Base-by-base conservation (phyloP, 2,888 invertebrate species). In the Tubulanus polymorphus region DNA sequence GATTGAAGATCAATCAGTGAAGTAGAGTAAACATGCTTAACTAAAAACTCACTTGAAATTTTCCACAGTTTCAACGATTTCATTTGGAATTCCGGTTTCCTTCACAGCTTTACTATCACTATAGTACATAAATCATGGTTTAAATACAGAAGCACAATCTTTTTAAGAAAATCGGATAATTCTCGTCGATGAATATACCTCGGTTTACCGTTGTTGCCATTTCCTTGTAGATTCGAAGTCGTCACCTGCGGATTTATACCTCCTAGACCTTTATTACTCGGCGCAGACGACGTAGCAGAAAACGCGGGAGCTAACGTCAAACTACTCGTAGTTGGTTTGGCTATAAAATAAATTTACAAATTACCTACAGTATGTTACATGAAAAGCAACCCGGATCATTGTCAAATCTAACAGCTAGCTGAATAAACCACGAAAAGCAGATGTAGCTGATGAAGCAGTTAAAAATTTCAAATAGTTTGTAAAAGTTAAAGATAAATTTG, bases 41-140 rank as follows among this genome's bases (percentile, higher is more conserved):
- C 27, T 35, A 10, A 27, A 50, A 51, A 76, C 79, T 79, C 79
- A 84, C 81, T 91, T 91, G 71, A 93, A 88, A 1, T 84, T 81
- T 56, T 91, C 90, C 27, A 93, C 88, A 0, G 88, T 86, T 63
- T 87, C 86, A 26, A 84, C 81, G 51, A 93, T 85, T 79, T 90
- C 89, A 67, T 88, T 88, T 0, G 91, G 91, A 55, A 93, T 79
- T 47, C 84, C 74, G 64, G 84, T 84, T 69, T 87, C 86, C 75
- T 85, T 87, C 0, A 84, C 82, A 28, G 84, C 80, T 57, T 85
- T 82, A 53, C 71, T 71, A 63, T 79, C 79, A 51, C 73, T 75
- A 63, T 25, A 63, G 63, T n/a, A n/a, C n/a, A n/a, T n/a, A n/a
- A n/a, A n/a, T n/a, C n/a, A n/a, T n/a, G n/a, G n/a, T n/a, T n/a